phyloP scores from a whole-genome alignment of 2,113 vertebrate genomes.

The Coracopsis vasa region DNA sequence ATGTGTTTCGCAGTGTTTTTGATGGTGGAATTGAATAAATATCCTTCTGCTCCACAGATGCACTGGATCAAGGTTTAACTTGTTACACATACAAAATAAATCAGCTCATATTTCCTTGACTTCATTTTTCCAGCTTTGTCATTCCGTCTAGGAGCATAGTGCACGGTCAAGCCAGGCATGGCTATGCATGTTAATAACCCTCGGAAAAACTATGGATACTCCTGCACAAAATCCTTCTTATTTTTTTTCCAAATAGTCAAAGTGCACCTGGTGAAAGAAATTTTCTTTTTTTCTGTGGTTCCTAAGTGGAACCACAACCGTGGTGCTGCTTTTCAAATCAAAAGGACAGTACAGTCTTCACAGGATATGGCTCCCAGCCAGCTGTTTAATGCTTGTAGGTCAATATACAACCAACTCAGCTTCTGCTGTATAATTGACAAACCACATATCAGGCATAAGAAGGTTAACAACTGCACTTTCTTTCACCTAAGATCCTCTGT shows the following conservation, averaged over 20 bases:
- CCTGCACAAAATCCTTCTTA: conserved; percentile 28
- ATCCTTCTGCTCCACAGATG: conserved; percentile 38
- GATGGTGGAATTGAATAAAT: conserved; percentile 27
- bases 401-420: conserved; percentile 62
- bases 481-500: conserved; percentile 59
- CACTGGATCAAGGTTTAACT: conserved; percentile 42
- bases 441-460: conserved; percentile 65
- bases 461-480: conserved; percentile 66
- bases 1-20: conserved; percentile 17
- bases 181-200: conserved; percentile 52
- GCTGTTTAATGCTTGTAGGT: conserved; percentile 66
- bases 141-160: conserved; percentile 55
- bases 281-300: not conserved
- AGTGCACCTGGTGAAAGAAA: conserved; percentile 71
- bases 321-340: conserved; percentile 78
- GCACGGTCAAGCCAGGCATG: conserved; percentile 38
- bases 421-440: conserved; percentile 73
- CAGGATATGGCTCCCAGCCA: conserved; percentile 73
- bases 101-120: conserved; percentile 57
- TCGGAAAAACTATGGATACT: conserved; percentile 56
- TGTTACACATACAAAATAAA: conserved; percentile 58
- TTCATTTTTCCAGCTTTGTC: conserved; percentile 67
- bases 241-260: conserved; percentile 25
- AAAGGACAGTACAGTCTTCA: conserved; percentile 55
- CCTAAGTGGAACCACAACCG: conserved; percentile 65